phyloP scores from a whole-genome alignment of 2,888 invertebrate species.

The Siphlonurus alternatus region DNA sequence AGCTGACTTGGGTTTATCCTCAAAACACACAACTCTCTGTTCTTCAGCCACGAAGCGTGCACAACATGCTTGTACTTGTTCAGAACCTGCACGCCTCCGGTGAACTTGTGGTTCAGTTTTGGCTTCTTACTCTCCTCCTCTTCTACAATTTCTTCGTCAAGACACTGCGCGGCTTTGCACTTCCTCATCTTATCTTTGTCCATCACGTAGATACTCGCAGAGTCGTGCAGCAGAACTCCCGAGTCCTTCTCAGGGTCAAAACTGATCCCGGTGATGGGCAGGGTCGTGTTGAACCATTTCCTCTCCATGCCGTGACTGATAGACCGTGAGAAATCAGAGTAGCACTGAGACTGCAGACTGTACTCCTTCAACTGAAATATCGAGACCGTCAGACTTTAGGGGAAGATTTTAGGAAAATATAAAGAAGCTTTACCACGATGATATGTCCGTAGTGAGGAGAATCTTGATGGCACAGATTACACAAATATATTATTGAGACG shows the following conservation, averaged over 20 bases:
- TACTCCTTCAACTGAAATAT: slow-evolving; percentile 61
- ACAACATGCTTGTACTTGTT: background rate
- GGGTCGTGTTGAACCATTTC: slow-evolving; percentile 32
- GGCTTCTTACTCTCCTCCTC: background rate
- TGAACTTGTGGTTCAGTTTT: background rate
- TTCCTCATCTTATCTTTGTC: slow-evolving; percentile 34
- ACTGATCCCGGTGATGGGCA: slow-evolving; percentile 41
- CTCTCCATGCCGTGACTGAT: slow-evolving; percentile 42
- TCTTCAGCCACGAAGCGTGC: background rate
- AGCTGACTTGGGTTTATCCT: background rate
- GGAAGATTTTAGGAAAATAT: too few relatives aligned
- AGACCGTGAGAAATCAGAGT: slow-evolving; percentile 43
- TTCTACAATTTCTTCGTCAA: background rate
- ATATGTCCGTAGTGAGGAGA: too few relatives aligned
- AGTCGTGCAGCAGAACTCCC: slow-evolving; percentile 55
- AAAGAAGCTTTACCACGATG: too few relatives aligned
- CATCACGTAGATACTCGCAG: slow-evolving; percentile 44
- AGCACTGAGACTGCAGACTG: slow-evolving; percentile 40
- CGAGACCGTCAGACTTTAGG: too few relatives aligned
- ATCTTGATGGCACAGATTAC: too few relatives aligned
- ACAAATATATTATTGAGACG: too few relatives aligned
- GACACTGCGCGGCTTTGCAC: too few relatives aligned
- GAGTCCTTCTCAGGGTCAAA: slow-evolving; percentile 43
- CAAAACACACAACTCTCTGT: background rate
- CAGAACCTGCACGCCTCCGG: background rate